These are phyloP conservation scores for Conistra vaccinii DNA, from an alignment of 2,888 invertebrate species.

Conservation along the genomic window DNA sequence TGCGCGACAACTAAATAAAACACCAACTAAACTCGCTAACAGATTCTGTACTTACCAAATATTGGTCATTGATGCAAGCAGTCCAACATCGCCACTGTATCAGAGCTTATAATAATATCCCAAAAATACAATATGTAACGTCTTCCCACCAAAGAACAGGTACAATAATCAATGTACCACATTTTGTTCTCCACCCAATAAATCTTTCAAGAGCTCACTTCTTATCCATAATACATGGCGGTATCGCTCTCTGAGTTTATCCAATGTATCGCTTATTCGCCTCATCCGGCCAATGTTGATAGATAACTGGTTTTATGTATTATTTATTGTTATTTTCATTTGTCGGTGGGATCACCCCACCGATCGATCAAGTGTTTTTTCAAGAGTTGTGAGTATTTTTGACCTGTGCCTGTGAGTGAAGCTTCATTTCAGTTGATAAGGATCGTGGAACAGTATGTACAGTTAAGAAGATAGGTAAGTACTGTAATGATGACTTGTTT, in stretches of 20 bases:
- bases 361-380: conserved; percentile 11
- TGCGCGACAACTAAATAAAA: neutral
- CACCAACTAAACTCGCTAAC: neutral
- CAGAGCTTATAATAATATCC: neutral
- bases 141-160: conserved; percentile 46
- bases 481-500: neutral
- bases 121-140: conserved; percentile 12
- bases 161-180: conserved; percentile 52
- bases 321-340: conserved; percentile 64
- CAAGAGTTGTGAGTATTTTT: neutral
- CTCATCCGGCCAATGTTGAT: conserved; percentile 58
- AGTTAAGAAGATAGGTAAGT: no score
- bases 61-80: conserved; percentile 34
- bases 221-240: conserved; percentile 76
- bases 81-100: neutral
- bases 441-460: neutral
- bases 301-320: conserved; percentile 60
- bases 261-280: conserved; percentile 64
- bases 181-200: conserved; percentile 59
- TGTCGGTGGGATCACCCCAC: conserved; percentile 16
- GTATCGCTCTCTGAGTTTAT: conserved; percentile 58
- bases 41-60: no score
- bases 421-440: neutral
- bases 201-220: conserved; percentile 71
- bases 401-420: neutral